phyloP scores from a whole-genome alignment of 2,888 invertebrate genomes.

The Plebejus argus region DNA sequence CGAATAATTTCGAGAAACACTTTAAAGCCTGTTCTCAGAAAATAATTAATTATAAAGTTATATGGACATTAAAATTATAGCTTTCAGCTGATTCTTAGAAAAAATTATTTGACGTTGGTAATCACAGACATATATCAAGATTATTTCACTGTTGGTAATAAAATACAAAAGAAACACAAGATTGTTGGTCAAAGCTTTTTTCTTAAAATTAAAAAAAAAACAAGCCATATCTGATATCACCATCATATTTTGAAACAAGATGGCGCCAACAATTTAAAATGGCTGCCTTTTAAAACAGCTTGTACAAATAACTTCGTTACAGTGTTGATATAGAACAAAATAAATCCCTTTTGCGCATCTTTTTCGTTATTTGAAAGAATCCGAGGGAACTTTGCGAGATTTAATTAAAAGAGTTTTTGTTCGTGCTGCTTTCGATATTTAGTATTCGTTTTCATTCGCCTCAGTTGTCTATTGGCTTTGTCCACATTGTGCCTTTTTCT shows the following conservation, averaged over 20 bases:
- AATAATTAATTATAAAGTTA: neutral
- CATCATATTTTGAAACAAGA: neutral
- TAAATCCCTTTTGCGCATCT: constrained; percentile 40
- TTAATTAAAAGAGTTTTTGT: constrained; percentile 42
- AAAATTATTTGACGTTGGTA: too few relatives aligned
- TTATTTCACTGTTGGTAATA: neutral
- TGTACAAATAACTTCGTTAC: constrained; percentile 1
- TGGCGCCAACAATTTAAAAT: constrained; percentile 5
- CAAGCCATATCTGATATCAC: neutral
- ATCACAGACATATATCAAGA: too few relatives aligned
- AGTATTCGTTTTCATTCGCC: constrained; percentile 10
- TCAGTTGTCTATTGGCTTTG: neutral
- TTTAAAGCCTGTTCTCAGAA: neutral
- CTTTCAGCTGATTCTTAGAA: neutral
- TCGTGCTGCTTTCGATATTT: constrained; percentile 39
- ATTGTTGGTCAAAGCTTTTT: neutral
- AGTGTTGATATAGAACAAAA: constrained; percentile 40
- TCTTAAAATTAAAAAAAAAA: neutral
- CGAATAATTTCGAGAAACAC: neutral
- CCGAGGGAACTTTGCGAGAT: constrained; percentile 38
- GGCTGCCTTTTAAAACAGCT: neutral
- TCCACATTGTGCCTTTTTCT: too few relatives aligned
- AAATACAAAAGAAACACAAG: neutral
- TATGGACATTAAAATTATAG: neutral
- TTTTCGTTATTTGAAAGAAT: constrained; percentile 39